Conservation (phyloP, 2,888 invertebrate genomes). For the Dryadula phaetusa region DNA sequence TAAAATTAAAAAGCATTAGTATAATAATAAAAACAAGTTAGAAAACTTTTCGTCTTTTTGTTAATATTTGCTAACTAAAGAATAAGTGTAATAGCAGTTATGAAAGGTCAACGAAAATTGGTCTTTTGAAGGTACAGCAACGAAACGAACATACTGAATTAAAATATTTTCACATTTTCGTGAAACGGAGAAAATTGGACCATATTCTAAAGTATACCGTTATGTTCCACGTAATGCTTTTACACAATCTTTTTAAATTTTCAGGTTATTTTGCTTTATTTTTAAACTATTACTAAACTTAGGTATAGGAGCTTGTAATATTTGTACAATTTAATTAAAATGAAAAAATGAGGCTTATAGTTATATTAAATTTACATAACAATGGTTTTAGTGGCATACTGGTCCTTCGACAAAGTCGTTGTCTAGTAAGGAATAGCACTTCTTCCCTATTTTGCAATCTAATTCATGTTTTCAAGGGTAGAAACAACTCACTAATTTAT, state of each 20-base stretch:
- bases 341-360: no score
- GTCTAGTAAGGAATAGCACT: no score
- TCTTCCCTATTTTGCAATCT: no score
- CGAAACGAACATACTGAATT: conserved; percentile 65
- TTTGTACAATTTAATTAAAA: no score
- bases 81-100: not conserved
- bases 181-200: conserved; percentile 48
- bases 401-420: no score
- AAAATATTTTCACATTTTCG: conserved; percentile 63
- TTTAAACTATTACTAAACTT: not conserved
- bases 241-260: conserved; percentile 14
- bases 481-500: no score
- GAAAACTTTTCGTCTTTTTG: conserved; percentile 44
- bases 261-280: not conserved
- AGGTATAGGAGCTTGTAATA: no score
- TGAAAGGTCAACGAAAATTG: conserved; percentile 52
- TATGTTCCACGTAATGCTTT: conserved; percentile 27
- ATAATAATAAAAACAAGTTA: conserved; percentile 60
- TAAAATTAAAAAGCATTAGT: no score
- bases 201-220: conserved; percentile 41
- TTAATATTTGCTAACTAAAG: not conserved
- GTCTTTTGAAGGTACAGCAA: conserved; percentile 57
- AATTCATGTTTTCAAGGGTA: no score
- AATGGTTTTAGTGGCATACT: no score
- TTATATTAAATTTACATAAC: no score